These are phyloP conservation scores for Labeo rohita DNA, from an alignment of 2,113 vertebrate genomes.

Conservation along the genomic window DNA sequence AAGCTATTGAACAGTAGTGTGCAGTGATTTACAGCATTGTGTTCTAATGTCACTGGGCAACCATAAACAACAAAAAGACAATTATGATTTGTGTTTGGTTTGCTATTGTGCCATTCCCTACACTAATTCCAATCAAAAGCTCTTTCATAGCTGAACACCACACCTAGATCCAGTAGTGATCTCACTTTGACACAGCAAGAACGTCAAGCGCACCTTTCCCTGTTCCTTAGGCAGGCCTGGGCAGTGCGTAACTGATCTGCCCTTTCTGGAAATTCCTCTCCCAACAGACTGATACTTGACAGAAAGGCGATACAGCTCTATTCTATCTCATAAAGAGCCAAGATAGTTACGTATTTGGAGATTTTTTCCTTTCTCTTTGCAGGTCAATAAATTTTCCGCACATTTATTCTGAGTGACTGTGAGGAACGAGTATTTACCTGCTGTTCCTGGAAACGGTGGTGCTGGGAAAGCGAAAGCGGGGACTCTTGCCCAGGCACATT, in stretches of 20 bases:
- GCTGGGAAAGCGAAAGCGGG: conserved; percentile 56
- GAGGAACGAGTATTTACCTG: conserved; percentile 66
- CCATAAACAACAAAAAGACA: neutral
- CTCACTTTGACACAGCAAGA: conserved; percentile 24
- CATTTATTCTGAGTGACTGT: conserved; percentile 6
- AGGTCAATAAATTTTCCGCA: neutral
- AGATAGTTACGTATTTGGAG: neutral
- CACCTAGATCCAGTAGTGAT: conserved; percentile 27
- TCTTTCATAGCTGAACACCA: conserved; percentile 5
- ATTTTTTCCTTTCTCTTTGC: neutral
- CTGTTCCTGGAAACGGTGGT: conserved; percentile 65
- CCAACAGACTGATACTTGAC: conserved; percentile 41
- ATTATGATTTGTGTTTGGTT: neutral
- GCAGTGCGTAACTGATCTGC: conserved; percentile 28
- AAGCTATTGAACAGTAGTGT: neutral
- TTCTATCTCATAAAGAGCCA: neutral
- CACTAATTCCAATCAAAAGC: conserved; percentile 11
- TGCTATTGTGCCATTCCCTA: conserved; percentile 13
- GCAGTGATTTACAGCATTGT: neutral
- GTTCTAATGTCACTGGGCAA: neutral
- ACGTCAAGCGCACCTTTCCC: neutral
- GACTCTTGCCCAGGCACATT: conserved; percentile 61
- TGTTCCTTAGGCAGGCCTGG: conserved; percentile 45
- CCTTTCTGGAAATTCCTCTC: conserved; percentile 40
- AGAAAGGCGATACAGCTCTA: conserved; percentile 24